These are phyloP conservation scores for Microctonus brassicae DNA, from an alignment of 2,888 invertebrate genomes.

Conservation along the genomic window DNA sequence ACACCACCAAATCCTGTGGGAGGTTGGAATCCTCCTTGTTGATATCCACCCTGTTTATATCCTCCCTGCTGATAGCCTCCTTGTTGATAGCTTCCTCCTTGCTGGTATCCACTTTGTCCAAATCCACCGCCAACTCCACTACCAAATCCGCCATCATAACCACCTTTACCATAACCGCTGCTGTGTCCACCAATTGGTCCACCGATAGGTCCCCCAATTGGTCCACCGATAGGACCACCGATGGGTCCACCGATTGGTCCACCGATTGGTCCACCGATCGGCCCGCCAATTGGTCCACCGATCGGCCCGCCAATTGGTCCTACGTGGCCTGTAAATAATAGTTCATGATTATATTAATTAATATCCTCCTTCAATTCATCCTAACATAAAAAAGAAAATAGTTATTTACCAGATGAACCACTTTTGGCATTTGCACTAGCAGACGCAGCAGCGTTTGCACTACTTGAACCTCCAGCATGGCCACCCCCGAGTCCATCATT, in stretches of 20 bases:
- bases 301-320: background rate
- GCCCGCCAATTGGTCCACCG: background rate
- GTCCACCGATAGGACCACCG: background rate
- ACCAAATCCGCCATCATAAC: background rate
- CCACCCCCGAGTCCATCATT: slow-evolving; percentile 16
- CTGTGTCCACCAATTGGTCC: background rate
- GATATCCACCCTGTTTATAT: slow-evolving; percentile 4
- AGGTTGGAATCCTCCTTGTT: slow-evolving; percentile 8
- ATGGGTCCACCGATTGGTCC: background rate
- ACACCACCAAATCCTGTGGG: background rate
- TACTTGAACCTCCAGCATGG: background rate
- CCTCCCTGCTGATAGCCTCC: slow-evolving; percentile 5
- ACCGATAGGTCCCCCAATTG: background rate
- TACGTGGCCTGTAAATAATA: background rate
- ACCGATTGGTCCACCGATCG: background rate
- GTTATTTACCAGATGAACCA: background rate
- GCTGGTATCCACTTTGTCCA: slow-evolving; percentile 6
- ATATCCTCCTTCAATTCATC: background rate
- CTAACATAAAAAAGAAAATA: background rate
- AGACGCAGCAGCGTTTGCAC: background rate
- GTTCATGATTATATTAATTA: background rate
- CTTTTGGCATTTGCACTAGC: slow-evolving; percentile 1
- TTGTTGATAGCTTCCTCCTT: slow-evolving; percentile 12
- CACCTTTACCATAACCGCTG: background rate
- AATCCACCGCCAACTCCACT: background rate